Conservation (phyloP, 2,888 invertebrate genomes). For the Melolontha melolontha region DNA sequence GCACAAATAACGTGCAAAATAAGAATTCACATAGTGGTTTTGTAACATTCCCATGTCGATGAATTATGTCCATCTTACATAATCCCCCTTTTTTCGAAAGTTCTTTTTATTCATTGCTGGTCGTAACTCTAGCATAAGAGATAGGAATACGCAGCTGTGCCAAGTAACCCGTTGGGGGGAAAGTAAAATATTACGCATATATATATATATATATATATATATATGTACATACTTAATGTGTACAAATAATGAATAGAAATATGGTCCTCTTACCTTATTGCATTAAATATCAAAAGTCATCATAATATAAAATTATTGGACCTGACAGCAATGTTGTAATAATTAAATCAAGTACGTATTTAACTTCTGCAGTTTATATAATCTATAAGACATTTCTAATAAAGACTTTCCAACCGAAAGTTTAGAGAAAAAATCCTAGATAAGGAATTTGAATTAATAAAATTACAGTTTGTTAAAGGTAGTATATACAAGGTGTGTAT, state of each 20-base stretch:
- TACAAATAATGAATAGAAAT: neutral
- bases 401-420: neutral
- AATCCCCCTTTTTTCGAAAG: constrained; percentile 31
- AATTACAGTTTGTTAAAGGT: too few species aligned
- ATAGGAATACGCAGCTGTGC: constrained; percentile 8
- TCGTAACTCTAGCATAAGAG: neutral
- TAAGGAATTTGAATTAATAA: too few species aligned
- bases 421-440: too few species aligned
- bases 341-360: too few species aligned
- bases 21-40: constrained; percentile 28
- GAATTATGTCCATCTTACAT: constrained; percentile 25
- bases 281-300: constrained; percentile 38
- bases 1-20: neutral
- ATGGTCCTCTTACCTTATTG: neutral
- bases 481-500: too few species aligned
- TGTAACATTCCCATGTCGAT: constrained; percentile 28
- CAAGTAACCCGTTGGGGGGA: constrained; percentile 3
- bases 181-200: constrained; percentile 2
- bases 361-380: neutral
- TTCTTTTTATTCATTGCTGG: constrained; percentile 24
- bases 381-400: neutral
- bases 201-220: neutral
- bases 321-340: neutral
- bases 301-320: neutral
- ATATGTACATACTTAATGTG: neutral